These are phyloP conservation scores for Chelonia mydas DNA, from an alignment of 2,797 vertebrate species.

Conservation along the genomic window DNA sequence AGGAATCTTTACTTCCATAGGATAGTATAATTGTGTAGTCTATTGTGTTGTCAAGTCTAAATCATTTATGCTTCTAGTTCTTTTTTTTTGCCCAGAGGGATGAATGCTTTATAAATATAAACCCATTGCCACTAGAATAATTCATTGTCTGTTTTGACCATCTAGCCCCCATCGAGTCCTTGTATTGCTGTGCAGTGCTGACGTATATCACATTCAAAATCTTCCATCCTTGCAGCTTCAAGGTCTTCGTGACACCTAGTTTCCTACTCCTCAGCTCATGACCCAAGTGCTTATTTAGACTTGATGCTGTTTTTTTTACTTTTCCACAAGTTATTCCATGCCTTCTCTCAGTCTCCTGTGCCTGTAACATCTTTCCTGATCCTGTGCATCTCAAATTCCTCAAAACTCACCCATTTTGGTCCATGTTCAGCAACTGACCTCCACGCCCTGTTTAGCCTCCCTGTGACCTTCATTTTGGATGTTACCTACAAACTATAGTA, in stretches of 20 bases:
- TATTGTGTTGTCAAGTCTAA: neutral
- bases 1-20: neutral
- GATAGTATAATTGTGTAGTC: neutral
- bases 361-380: neutral
- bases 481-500: neutral
- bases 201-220: neutral
- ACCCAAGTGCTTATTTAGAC: neutral
- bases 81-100: neutral
- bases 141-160: neutral
- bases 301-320: neutral
- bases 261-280: neutral
- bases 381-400: neutral
- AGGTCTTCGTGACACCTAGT: neutral
- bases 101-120: neutral
- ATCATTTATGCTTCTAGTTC: neutral
- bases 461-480: neutral
- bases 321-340: neutral
- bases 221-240: neutral
- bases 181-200: neutral
- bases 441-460: rapidly evolving
- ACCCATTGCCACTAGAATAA: neutral
- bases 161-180: neutral
- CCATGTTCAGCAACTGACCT: neutral
- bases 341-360: neutral
- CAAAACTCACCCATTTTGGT: neutral